Conservation (phyloP, 2,797 vertebrate genomes). For the Anguilla megastoma region DNA sequence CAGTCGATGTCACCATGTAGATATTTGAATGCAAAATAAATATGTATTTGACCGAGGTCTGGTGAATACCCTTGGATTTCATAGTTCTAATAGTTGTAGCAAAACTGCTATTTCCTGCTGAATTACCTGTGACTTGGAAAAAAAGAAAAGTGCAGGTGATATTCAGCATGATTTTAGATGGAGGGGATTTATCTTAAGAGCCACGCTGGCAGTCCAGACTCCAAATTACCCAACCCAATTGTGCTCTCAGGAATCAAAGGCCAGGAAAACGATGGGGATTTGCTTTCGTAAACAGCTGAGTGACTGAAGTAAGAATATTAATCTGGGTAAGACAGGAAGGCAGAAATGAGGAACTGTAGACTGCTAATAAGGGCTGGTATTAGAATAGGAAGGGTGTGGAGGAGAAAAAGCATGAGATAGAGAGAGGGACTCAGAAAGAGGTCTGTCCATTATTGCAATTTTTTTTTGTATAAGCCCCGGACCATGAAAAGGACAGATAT, state of each 20-base stretch:
- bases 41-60: no score
- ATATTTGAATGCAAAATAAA: no score
- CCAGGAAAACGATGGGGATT: slow-evolving; percentile 66
- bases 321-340: slow-evolving; percentile 71
- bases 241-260: slow-evolving; percentile 10
- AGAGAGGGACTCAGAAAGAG: slow-evolving; percentile 32
- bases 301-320: slow-evolving; percentile 65
- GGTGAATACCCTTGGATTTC: neutral
- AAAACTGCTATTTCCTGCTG: neutral
- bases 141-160: neutral
- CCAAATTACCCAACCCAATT: neutral
- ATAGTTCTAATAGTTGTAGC: neutral
- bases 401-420: slow-evolving; percentile 9
- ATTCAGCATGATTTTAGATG: neutral
- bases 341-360: slow-evolving; percentile 53
- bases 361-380: slow-evolving; percentile 68
- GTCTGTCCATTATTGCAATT: slow-evolving; percentile 35
- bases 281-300: slow-evolving; percentile 71
- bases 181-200: neutral
- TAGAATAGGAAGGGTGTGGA: slow-evolving; percentile 54
- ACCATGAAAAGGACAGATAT: neutral
- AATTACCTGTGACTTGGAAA: neutral
- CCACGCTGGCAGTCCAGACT: slow-evolving; percentile 6
- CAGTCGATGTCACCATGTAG: no score
- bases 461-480: slow-evolving; percentile 11